These are phyloP conservation scores for Coranthus polyacanthus DNA, from an alignment of 2,797 vertebrate species.

Conservation along the genomic window DNA sequence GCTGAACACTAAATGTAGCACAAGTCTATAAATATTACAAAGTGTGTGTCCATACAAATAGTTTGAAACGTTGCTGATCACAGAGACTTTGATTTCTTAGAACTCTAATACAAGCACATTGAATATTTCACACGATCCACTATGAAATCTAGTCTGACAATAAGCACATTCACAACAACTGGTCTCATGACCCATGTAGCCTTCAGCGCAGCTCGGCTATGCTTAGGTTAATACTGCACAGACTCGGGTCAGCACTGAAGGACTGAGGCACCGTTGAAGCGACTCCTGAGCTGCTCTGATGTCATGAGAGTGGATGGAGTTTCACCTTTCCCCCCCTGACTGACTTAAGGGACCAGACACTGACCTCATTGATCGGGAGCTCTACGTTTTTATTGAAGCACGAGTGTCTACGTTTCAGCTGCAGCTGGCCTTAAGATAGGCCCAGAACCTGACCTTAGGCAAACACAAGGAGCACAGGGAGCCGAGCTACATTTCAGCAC, in stretches of 20 bases:
- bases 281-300: slow-evolving; percentile 53
- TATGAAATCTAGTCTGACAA: slow-evolving; percentile 71
- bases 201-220: slow-evolving; percentile 35
- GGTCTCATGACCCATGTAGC: slow-evolving; percentile 74
- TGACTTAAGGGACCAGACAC: slow-evolving; percentile 68
- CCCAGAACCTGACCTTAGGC: slow-evolving; percentile 70
- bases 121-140: slow-evolving; percentile 30
- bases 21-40: slow-evolving; percentile 34
- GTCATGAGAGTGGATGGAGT: slow-evolving; percentile 72
- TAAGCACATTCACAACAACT: slow-evolving; percentile 68
- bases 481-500: slow-evolving; percentile 33
- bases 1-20: slow-evolving; percentile 35
- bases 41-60: slow-evolving; percentile 40
- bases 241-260: slow-evolving; percentile 30
- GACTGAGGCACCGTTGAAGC: slow-evolving; percentile 39
- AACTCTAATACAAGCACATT: not conserved
- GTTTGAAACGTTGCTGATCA: slow-evolving; percentile 40
- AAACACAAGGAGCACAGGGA: slow-evolving; percentile 59
- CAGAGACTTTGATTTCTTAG: slow-evolving; percentile 11
- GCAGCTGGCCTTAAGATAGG: slow-evolving; percentile 71
- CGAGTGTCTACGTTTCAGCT: slow-evolving; percentile 66
- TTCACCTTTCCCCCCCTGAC: slow-evolving; percentile 53
- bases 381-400: slow-evolving; percentile 62
- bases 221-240: slow-evolving; percentile 49
- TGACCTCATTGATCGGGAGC: slow-evolving; percentile 74